These are phyloP conservation scores for Camelus bactrianus DNA, from an alignment of 2,113 vertebrate species.

Conservation along the genomic window DNA sequence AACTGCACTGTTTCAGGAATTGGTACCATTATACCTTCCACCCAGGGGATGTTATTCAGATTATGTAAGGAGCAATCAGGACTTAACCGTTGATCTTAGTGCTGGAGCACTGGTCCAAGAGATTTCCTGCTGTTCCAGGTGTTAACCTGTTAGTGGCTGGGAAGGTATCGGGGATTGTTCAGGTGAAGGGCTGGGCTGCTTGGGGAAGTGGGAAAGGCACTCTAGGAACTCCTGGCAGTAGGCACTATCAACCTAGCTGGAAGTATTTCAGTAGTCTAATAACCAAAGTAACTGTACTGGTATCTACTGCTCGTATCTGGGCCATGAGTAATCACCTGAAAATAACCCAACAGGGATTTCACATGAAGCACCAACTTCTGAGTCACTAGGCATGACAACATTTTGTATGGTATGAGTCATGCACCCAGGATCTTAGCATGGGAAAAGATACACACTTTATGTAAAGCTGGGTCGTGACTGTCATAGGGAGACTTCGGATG, in stretches of 20 bases:
- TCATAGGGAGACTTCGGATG: slow-evolving; percentile 25
- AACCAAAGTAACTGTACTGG: not conserved
- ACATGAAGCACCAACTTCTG: not conserved
- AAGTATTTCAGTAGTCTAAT: slow-evolving; percentile 7
- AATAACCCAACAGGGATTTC: slow-evolving; percentile 53
- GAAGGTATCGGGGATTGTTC: not conserved
- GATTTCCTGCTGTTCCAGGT: not conserved
- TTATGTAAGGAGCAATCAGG: not conserved
- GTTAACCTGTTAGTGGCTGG: not conserved
- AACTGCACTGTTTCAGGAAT: not conserved
- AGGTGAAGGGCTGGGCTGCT: not conserved
- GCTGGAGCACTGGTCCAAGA: not conserved
- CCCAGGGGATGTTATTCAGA: not conserved
- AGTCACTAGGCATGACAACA: slow-evolving; percentile 37
- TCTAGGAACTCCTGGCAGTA: not conserved
- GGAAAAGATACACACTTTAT: slow-evolving; percentile 30
- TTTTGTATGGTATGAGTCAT: slow-evolving; percentile 27
- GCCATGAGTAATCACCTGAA: slow-evolving; percentile 55
- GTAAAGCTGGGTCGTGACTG: slow-evolving; percentile 21
- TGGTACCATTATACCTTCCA: not conserved
- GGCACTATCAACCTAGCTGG: not conserved
- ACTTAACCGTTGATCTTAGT: not conserved
- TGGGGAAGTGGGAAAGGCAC: not conserved
- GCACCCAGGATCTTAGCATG: not conserved
- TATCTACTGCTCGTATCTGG: not conserved